phyloP scores from a whole-genome alignment of 2,888 invertebrate species.

The Eupelmus urozonus region DNA sequence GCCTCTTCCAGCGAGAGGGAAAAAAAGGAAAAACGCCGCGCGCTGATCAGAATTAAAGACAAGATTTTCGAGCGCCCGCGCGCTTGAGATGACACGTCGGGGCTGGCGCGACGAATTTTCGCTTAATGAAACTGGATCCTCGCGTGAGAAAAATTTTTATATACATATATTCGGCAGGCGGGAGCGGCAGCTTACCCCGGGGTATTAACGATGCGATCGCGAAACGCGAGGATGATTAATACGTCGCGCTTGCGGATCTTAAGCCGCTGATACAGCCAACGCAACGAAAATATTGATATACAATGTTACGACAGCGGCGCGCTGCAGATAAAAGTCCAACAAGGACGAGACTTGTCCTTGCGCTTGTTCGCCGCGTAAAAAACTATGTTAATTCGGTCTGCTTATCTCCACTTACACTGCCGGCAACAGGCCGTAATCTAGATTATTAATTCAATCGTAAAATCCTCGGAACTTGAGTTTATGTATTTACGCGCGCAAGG shows the following conservation, averaged over 20 bases:
- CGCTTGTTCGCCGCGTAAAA: not conserved
- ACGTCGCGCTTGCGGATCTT: not conserved
- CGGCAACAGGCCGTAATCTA: slow-evolving; percentile 10
- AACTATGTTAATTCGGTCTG: slow-evolving; percentile 28
- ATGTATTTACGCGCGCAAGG: slow-evolving; percentile 1
- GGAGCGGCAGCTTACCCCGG: not conserved
- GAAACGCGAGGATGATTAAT: slow-evolving; percentile 27
- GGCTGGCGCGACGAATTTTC: slow-evolving; percentile 8
- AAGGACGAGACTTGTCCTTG: not conserved
- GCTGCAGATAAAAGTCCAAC: not conserved
- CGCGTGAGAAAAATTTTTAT: slow-evolving; percentile 28
- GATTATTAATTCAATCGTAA: slow-evolving; percentile 32
- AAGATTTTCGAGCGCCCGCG: not conserved
- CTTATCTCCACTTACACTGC: slow-evolving; percentile 31
- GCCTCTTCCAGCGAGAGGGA: not conserved
- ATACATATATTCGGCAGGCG: not conserved
- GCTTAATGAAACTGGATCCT: slow-evolving; percentile 37
- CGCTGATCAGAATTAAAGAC: not conserved
- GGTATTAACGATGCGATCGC: not conserved
- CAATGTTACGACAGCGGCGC: not conserved
- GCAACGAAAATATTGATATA: slow-evolving; percentile 26
- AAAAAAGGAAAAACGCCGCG: not conserved
- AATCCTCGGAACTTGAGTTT: not conserved
- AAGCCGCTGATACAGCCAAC: not conserved
- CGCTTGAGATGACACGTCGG: not conserved